Percentiles rank a stretch among this genome's conserved stretches.
phyloP scores from a whole-genome alignment of 2,888 invertebrate genomes.

The Sesia apiformis region DNA sequence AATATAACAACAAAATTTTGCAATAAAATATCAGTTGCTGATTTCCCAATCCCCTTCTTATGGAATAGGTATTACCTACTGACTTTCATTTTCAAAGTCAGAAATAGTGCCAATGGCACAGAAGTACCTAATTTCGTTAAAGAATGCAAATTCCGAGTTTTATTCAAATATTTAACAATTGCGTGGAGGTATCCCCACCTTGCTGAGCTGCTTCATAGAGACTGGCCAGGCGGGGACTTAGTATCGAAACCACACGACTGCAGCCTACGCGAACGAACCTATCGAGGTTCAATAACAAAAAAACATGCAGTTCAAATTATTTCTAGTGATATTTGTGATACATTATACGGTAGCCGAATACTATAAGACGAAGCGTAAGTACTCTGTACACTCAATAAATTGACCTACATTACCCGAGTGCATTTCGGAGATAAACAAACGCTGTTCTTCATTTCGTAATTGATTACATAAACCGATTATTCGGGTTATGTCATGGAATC shows the following conservation, averaged over 20 bases:
- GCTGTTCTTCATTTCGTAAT: slow-evolving; percentile 7
- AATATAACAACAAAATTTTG: too few relatives aligned
- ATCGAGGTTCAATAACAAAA: slow-evolving; percentile 16
- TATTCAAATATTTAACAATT: slow-evolving; percentile 66
- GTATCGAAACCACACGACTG: slow-evolving; percentile 48
- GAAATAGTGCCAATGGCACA: not conserved
- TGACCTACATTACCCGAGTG: slow-evolving; percentile 11
- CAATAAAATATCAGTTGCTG: too few relatives aligned
- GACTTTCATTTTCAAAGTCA: too few relatives aligned
- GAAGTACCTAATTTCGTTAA: not conserved
- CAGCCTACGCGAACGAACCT: slow-evolving; percentile 35
- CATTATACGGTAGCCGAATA: slow-evolving; percentile 44
- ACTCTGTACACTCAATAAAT: slow-evolving; percentile 10
- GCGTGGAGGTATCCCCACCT: slow-evolving; percentile 54
- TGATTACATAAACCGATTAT: slow-evolving; percentile 29
- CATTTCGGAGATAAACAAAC: slow-evolving; percentile 19
- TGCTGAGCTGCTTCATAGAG: slow-evolving; percentile 27
- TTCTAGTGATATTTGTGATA: slow-evolving; percentile 54
- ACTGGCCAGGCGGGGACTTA: slow-evolving; percentile 38
- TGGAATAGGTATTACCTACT: too few relatives aligned
- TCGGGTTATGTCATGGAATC: slow-evolving; percentile 24
- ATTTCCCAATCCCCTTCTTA: too few relatives aligned
- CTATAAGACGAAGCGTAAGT: slow-evolving; percentile 67
- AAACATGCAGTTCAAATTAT: slow-evolving; percentile 57
- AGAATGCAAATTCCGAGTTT: slow-evolving; percentile 36